phyloP scores from a whole-genome alignment of 2,888 invertebrate species.

The Molanna angustata region DNA sequence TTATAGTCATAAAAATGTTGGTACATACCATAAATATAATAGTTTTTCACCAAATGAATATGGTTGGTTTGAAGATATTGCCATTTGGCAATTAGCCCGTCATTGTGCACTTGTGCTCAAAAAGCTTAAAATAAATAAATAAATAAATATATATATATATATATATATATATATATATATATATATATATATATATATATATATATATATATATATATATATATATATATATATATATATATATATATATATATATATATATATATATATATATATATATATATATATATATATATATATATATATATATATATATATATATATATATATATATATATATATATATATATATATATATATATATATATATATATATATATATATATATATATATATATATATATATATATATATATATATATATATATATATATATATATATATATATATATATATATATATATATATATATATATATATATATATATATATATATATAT shows the following conservation, averaged over 20 bases:
- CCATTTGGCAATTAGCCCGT: too few species aligned
- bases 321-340: conserved; percentile 6
- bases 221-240: conserved; percentile 7
- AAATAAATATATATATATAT: conserved; percentile 3
- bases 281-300: conserved; percentile 4
- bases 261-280: conserved; percentile 5
- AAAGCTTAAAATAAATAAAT: too few species aligned
- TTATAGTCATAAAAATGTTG: too few species aligned
- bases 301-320: conserved; percentile 7
- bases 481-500: conserved; percentile 23
- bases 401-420: conserved; percentile 8
- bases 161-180: conserved; percentile 6
- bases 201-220: conserved; percentile 5
- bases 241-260: conserved; percentile 5
- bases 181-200: conserved; percentile 6
- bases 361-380: conserved; percentile 5
- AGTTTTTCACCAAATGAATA: too few species aligned
- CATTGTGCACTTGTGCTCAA: too few species aligned
- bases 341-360: conserved; percentile 6
- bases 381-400: conserved; percentile 5
- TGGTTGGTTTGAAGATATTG: too few species aligned
- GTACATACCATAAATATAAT: too few species aligned
- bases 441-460: conserved; percentile 23
- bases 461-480: conserved; percentile 23
- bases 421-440: conserved; percentile 23